Evolutionary conservation across 2,888 invertebrate genomes (phyloP), one percentile per base, ranked within the genome.

Genomic region (Caenorhabditis angaria): DNA sequence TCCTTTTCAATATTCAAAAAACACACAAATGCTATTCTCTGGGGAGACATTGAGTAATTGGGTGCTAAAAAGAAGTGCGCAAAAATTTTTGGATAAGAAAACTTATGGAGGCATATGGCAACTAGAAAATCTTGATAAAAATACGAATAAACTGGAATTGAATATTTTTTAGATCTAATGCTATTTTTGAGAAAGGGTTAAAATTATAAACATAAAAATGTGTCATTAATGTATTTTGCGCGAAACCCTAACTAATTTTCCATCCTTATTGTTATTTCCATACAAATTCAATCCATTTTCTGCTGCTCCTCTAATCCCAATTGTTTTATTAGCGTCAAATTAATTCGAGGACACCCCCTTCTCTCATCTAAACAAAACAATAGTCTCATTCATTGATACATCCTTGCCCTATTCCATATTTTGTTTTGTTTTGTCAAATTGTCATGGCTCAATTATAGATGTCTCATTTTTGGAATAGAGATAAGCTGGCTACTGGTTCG

Each of bases 61-160:
- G 41, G 41, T 41, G 41, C 41, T 41, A 41, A 41, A 41, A 41
- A 41, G 41, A 41, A n/a, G n/a, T n/a, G n/a, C n/a, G n/a, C n/a
- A 18, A 41, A 41, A 18, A 18, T 41, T 41, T 41, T 41, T 18
- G 6, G 10, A 18, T 12, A 41, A n/a, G n/a, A 41, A 41, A 41
- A 41, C 41, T 41, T 41, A 12, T 41, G 41, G 41, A 41, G 41
- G 41, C 41, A 41, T 41, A 41, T 41, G 41, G 41, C 18, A 41
- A 18, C 18, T 41, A 3, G 6, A 18, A 14, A 41, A 41, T 41
- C 41, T 41, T 41, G 41, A 41, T 41, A 41, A 41, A 18, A n/a
- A n/a, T n/a, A n/a, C n/a, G n/a, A n/a, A n/a, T n/a, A 41, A 41
- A 41, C 6, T 41, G 3, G 41, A 14, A 18, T 41, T 18, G 2